phyloP scores from a whole-genome alignment of 2,888 invertebrate genomes.

The Ormyrus thymus region DNA sequence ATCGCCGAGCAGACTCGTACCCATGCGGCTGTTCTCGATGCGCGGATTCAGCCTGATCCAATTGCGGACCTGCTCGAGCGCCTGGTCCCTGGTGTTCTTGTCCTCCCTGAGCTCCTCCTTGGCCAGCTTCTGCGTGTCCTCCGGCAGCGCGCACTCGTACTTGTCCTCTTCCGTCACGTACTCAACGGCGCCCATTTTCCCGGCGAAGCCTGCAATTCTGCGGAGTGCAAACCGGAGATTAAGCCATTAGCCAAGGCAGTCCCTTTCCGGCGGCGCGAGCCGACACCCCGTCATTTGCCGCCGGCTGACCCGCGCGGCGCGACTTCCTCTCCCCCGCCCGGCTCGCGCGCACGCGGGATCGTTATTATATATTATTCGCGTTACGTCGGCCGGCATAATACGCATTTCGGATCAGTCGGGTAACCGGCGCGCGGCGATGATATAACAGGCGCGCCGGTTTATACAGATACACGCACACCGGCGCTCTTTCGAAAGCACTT shows the following conservation, averaged over 20 bases:
- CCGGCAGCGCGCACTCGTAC: constrained; percentile 80
- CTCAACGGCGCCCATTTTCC: constrained; percentile 63
- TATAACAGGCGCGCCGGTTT: constrained; percentile 26
- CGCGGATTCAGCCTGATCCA: constrained; percentile 85
- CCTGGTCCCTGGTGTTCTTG: constrained; percentile 80
- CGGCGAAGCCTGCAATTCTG: no score
- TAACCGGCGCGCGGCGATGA: constrained; percentile 26
- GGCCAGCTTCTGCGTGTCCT: constrained; percentile 80
- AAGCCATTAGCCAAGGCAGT: no score
- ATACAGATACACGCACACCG: neutral
- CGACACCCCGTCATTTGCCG: neutral
- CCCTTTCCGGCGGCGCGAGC: neutral
- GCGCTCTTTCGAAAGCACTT: constrained; percentile 49
- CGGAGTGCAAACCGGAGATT: no score
- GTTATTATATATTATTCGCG: constrained; percentile 20
- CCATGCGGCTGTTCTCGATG: constrained; percentile 82
- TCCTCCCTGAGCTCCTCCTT: constrained; percentile 83
- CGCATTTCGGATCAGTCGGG: constrained; percentile 33
- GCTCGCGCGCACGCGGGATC: neutral
- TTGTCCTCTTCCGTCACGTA: constrained; percentile 81
- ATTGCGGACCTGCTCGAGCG: constrained; percentile 81
- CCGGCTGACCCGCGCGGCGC: neutral
- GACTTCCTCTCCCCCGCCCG: neutral
- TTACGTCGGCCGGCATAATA: constrained; percentile 43
- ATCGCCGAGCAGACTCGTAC: constrained; percentile 72